Evolutionary conservation across 2,113 vertebrate genomes (phyloP).

Genomic region (Pseudopipra pipra): DNA sequence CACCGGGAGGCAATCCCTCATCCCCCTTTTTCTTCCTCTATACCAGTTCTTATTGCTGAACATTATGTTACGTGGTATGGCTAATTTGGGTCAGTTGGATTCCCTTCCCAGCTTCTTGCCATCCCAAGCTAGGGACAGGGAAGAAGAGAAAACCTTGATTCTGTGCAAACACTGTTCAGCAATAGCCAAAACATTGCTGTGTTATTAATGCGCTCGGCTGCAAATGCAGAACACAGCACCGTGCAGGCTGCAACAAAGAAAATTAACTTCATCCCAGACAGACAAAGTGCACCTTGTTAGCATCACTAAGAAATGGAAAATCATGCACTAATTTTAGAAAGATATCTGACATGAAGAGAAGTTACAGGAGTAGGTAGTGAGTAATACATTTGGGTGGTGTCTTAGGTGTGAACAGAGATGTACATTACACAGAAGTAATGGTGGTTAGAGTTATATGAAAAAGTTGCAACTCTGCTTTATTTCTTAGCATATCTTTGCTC

Average conservation of each 20-base stretch:
- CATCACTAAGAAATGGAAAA: not conserved
- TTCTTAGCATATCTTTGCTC: slow-evolving; percentile 4
- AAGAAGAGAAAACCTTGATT: not conserved
- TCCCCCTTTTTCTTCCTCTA: accelerated
- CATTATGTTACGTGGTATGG: not conserved
- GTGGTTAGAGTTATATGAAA: not conserved
- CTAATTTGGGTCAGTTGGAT: not conserved
- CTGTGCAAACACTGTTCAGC: not conserved
- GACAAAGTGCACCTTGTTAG: not conserved
- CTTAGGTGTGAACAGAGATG: not conserved
- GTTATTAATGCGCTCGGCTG: not conserved
- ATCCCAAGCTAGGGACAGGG: not conserved
- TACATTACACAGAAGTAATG: not conserved
- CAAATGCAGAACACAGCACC: not conserved
- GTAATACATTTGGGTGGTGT: not conserved
- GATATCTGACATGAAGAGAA: not conserved
- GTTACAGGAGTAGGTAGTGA: not conserved
- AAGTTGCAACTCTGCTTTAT: not conserved
- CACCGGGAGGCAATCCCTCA: not conserved
- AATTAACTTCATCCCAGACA: not conserved
- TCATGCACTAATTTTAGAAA: not conserved
- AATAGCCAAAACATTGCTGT: not conserved
- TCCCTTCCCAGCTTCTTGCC: not conserved
- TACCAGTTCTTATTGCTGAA: not conserved
- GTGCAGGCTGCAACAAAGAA: not conserved